Base-by-base conservation (phyloP, 2,888 invertebrate genomes). In the Melolontha melolontha region DNA sequence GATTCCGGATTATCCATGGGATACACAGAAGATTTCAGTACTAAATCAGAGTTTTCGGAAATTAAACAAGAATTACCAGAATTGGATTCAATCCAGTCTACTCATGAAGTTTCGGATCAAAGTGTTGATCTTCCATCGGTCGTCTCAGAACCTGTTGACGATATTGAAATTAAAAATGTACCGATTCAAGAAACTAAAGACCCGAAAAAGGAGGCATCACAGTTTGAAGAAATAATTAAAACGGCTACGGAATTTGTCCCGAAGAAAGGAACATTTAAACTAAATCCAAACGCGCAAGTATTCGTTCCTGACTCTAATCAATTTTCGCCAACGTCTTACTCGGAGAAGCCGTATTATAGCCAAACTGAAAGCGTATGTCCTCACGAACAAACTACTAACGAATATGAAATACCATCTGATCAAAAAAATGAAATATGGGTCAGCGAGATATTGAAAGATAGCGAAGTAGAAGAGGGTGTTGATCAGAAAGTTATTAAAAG, bases 261-360 rank as follows among this genome's bases (percentile, higher is more conserved):
- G 11, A 80, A 79, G 5, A 69, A 68, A 14, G 78, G 79, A 69
- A 63, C 69, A 22, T 79, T 80, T n/a, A 77, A 78, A 42, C 70
- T 83, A 55, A 83, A 83, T 76, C 83, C 81, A 1, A 78, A 83
- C 63, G 83, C 83, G 1, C 79, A 80, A 47, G 81, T 82, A 75
- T 83, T 83, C 69, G 74, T 83, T 50, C 83, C 83, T 1, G 69
- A 69, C 47, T 62, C 69, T 6, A 57, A 50, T 29, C 67, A 68
- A 12, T 67, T 62, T 22, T 12, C 65, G 5, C 40, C 55, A 10
- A 49, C 52, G 7, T 39, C 41, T 4, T 50, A 52, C 17, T n/a
- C 64, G 10, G 64, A 51, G 6, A 34, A 54, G 29, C 7, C 51
- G n/a, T 57, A 57, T 12, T 8, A 29, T n/a, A 27, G 55, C 34